Conservation (phyloP, 2,888 invertebrate species). For the Nemurella pictetii region DNA sequence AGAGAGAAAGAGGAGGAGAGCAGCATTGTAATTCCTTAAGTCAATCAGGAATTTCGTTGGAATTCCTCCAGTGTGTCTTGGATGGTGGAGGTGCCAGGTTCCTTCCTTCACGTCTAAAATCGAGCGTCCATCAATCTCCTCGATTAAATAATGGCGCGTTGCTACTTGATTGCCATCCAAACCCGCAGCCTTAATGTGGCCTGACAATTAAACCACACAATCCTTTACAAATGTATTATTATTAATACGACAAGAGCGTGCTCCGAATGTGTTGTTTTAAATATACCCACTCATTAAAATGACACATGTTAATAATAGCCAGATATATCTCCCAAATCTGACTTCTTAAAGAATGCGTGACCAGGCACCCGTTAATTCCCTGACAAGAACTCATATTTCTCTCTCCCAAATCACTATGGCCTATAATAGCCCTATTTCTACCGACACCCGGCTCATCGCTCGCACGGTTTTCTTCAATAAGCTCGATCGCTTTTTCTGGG, state of each 20-base stretch:
- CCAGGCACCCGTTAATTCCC: neutral
- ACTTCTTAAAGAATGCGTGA: neutral
- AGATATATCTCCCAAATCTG: neutral
- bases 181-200: neutral
- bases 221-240: neutral
- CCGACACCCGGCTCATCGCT: no score
- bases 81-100: neutral
- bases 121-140: neutral
- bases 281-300: neutral
- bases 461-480: neutral
- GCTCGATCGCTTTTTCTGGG: neutral
- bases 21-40: no score
- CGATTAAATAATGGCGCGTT: neutral
- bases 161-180: neutral
- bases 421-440: neutral
- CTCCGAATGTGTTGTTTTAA: neutral
- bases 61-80: no score
- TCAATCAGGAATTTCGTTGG: no score
- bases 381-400: neutral
- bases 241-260: neutral
- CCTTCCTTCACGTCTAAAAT: neutral
- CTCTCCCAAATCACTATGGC: neutral
- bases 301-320: neutral
- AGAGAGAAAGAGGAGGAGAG: no score
- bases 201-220: neutral